Evolutionary conservation across 2,888 invertebrate species (phyloP), one percentile per base, ranked within the genome.

Genomic region (Agrenia bidenticulata): DNA sequence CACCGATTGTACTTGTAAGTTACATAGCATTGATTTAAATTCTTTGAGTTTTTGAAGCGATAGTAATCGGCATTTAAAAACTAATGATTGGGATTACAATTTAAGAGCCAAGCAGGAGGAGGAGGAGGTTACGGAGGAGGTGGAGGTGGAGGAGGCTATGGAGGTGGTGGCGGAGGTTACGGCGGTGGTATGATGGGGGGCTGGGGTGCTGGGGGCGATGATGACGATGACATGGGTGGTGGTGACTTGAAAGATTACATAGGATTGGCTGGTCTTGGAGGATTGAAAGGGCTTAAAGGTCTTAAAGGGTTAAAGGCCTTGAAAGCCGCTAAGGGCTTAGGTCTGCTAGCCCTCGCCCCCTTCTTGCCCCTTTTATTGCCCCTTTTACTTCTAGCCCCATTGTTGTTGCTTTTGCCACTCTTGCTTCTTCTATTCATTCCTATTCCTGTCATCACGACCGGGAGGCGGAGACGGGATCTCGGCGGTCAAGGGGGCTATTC

Each of bases 1-100:
- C 73, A 21, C 75, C 75, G 1, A 73, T 75, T 32, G 73, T 75
- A 27, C 50, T 75, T 70, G 75, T 75, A 68, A 41, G 66, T 53
- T 15, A 13, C 19, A 13, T 9, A 7, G n/a, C n/a, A n/a, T n/a
- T n/a, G n/a, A n/a, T n/a, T n/a, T n/a, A 2, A 15, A n/a, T n/a
- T 21, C 19, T 54, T 41, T 39, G 32, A 58, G 41, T n/a, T n/a
- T n/a, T n/a, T n/a, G n/a, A n/a, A n/a, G n/a, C n/a, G n/a, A n/a
- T n/a, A n/a, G n/a, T n/a, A n/a, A n/a, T n/a, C n/a, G n/a, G n/a
- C n/a, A n/a, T n/a, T n/a, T n/a, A n/a, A n/a, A n/a, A n/a, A n/a
- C n/a, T n/a, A n/a, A n/a, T n/a, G n/a, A n/a, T n/a, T n/a, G n/a
- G n/a, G n/a, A n/a, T n/a, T n/a, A n/a, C n/a, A n/a, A n/a, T n/a